Evolutionary conservation across 2,888 invertebrate genomes (phyloP), one percentile per base, ranked within the genome.

Genomic region (Ochropleura plecta): DNA sequence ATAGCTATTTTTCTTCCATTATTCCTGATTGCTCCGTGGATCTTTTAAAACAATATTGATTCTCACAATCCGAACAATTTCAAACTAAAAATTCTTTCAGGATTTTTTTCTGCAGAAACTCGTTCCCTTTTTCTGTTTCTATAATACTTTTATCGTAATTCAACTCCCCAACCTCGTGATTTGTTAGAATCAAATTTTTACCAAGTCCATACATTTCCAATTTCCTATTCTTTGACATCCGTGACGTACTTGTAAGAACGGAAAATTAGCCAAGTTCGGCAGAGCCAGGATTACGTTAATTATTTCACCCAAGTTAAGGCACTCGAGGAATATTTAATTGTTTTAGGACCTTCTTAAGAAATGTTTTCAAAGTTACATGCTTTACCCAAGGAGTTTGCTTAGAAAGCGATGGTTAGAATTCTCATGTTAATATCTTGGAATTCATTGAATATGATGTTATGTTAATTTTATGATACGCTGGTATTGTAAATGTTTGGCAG

Each of bases 291-390:
- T 88, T 80, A 82, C 88, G 76, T 87, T 88, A 84, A 88, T 87
- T 88, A 86, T 87, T 87, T 88, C 79, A 60, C 42, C 70, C 75
- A 74, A 88, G 81, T 86, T 88, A 81, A 81, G 77, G 78, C 78
- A 79, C 70, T 88, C 84, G 68, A 80, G 76, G 78, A 87, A 87
- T 86, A 84, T 87, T 87, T 86, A 81, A 87, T 84, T 88, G 82
- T 86, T 87, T 81, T 75, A 73, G 67, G 79, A 84, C 82, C 84
- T 86, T 88, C 86, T 86, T 84, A 78, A 76, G 78, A 73, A 84
- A 86, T 82, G 69, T 81, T 81, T 84, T 80, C 51, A 42, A 79
- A 83, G 77, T 76, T 64, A 74, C 71, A 83, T 81, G 69, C 72
- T 74, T 78, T 81, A 68, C 64, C 73, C 68, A 70, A 65, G 20